Base-by-base conservation (phyloP, 2,888 invertebrate genomes). In the Steromphala cineraria region DNA sequence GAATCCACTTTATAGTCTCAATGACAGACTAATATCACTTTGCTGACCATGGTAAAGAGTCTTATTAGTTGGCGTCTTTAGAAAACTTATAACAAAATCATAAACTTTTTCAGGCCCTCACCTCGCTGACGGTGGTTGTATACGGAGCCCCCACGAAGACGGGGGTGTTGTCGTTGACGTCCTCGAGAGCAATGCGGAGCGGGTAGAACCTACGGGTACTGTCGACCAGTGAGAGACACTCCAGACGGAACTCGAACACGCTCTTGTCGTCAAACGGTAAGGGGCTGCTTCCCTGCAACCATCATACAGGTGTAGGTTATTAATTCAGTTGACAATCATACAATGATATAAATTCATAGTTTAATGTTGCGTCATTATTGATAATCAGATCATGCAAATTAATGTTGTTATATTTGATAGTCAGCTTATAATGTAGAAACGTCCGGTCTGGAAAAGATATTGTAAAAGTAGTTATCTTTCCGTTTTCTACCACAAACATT, bases 131-230 rank as follows among this genome's bases (percentile, higher is more conserved):
- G 1, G 55, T 7, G 0, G 67, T 24, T 2, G 76, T n/a, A 53
- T 83, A 81, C 13, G 87, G 85, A 4, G 84, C 28, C 21, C 81
- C 82, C 15, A 75, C 78, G 79, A 89, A 88, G 40, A 83, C 52
- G 46, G 89, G 89, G 21, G 80, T 15, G 71, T 88, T 88, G 74
- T 89, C 89, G 79, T 89, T 89, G 19, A 86, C 84, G 76, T 89
- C 89, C 13, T 31, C 67, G 24, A 89, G 67, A 4, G 67, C 82
- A n/a, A 88, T 85, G 1, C 80, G 67, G 78, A 89, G 78, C 2
- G 76, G 79, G 56, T 87, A 88, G 21, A 19, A 19, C 7, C 81
- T 84, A 83, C 86, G 85, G 15, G 55, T 55, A 7, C 52, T 0
- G 24, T 53, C 53, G 15, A 36, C 55, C n/a, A 76, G 55, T 0